Conservation (phyloP, 1,140 invertebrate species). For the Hylaeus volcanicus region DNA sequence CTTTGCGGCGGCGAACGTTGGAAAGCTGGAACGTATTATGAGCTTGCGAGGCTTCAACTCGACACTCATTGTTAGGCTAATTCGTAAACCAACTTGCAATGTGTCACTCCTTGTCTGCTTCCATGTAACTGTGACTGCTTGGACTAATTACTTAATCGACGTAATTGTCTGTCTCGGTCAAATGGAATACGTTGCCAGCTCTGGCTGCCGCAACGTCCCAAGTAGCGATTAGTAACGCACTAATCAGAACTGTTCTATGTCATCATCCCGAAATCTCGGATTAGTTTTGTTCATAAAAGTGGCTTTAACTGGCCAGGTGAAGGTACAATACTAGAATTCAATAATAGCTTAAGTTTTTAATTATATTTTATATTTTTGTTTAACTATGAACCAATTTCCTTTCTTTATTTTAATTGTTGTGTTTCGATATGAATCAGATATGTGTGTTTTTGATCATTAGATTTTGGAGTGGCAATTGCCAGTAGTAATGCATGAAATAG, state of each 20-base stretch:
- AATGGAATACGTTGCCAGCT: slow-evolving; percentile 16
- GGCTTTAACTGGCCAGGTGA: not conserved
- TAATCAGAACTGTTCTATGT: not conserved
- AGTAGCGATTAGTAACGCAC: slow-evolving; percentile 5
- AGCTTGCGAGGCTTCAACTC: slow-evolving; percentile 10
- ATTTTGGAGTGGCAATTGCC: no score
- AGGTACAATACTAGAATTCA: no score
- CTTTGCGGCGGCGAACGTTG: slow-evolving; percentile 45
- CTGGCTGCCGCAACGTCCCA: not conserved
- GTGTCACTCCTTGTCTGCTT: no score
- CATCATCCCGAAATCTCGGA: not conserved
- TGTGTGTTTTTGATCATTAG: no score
- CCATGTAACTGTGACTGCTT: not conserved
- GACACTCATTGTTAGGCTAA: slow-evolving; percentile 30
- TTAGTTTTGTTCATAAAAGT: not conserved
- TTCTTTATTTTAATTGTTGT: no score
- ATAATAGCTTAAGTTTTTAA: no score
- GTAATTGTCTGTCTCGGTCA: slow-evolving; percentile 26
- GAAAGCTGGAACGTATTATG: slow-evolving; percentile 52
- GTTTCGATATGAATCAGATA: no score
- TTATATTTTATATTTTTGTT: no score
- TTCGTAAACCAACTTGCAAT: not conserved
- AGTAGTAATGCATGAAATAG: no score
- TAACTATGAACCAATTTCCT: no score
- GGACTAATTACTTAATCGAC: slow-evolving; percentile 31